These are phyloP conservation scores for Betta splendens DNA, from an alignment of 2,797 vertebrate genomes.

Conservation along the genomic window DNA sequence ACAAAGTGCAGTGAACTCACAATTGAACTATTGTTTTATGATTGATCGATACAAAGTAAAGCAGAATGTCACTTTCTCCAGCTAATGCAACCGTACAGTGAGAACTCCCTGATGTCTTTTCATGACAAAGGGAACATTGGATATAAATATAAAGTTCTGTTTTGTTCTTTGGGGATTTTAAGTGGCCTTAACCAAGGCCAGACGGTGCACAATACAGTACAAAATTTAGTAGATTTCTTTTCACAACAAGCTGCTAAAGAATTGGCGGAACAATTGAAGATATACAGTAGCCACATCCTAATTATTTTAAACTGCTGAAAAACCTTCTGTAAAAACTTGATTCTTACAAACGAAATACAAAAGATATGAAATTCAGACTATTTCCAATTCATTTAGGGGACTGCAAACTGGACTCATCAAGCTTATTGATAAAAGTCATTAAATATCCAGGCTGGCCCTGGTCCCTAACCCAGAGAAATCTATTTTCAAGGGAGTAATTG, in stretches of 20 bases:
- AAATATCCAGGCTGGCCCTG: slow-evolving; percentile 21
- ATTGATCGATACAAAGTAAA: slow-evolving; percentile 49
- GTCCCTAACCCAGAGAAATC: slow-evolving; percentile 49
- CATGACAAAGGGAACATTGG: slow-evolving; percentile 35
- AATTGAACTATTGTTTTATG: slow-evolving; percentile 52
- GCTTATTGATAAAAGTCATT: slow-evolving; percentile 26
- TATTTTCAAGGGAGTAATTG: slow-evolving; percentile 57
- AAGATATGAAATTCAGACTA: slow-evolving; percentile 7
- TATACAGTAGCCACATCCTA: slow-evolving; percentile 7
- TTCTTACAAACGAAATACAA: slow-evolving; percentile 25
- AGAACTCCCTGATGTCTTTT: slow-evolving; percentile 39
- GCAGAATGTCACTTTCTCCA: slow-evolving; percentile 34
- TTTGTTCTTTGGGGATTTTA: slow-evolving; percentile 15
- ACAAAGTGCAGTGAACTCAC: slow-evolving; percentile 50
- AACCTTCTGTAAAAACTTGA: slow-evolving; percentile 17
- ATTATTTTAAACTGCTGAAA: slow-evolving; percentile 27
- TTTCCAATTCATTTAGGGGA: slow-evolving; percentile 2
- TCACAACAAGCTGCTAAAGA: slow-evolving; percentile 21
- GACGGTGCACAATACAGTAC: slow-evolving; percentile 8
- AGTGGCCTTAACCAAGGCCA: slow-evolving; percentile 10
- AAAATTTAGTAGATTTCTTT: too few relatives aligned
- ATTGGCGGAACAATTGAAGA: slow-evolving; percentile 11
- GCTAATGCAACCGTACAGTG: slow-evolving; percentile 29
- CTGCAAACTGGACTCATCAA: slow-evolving; percentile 17
- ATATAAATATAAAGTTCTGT: slow-evolving; percentile 34